Evolutionary conservation across 1,140 invertebrate species (phyloP).

Genomic region (Solenopsis invicta): DNA sequence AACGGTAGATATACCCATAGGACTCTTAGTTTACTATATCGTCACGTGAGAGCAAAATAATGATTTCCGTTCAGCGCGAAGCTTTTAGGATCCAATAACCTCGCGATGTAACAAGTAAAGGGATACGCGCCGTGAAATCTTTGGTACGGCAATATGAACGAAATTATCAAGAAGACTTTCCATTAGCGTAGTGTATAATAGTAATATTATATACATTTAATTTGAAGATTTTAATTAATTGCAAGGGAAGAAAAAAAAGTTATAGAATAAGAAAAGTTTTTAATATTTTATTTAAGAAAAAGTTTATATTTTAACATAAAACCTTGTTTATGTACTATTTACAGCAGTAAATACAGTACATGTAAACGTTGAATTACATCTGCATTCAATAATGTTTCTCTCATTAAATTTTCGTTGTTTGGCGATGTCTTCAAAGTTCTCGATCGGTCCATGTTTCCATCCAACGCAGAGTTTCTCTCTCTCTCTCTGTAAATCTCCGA

Average conservation of each 20-base stretch:
- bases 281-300: neutral
- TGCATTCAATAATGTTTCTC: neutral
- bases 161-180: neutral
- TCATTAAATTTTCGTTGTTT: neutral
- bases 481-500: neutral
- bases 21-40: slow-evolving; percentile 21
- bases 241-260: neutral
- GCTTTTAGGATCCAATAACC: slow-evolving; percentile 13
- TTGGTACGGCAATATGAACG: neutral
- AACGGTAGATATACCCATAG: neutral
- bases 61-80: neutral
- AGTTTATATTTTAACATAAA: neutral
- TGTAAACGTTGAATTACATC: neutral
- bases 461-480: neutral
- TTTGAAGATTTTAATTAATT: neutral
- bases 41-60: slow-evolving; percentile 23
- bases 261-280: neutral
- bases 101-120: neutral
- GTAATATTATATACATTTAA: neutral
- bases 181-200: neutral
- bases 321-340: neutral
- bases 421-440: neutral
- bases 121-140: neutral
- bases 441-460: neutral
- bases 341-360: neutral